phyloP scores from a whole-genome alignment of 2,113 vertebrate species.

The Bubo scandiacus region DNA sequence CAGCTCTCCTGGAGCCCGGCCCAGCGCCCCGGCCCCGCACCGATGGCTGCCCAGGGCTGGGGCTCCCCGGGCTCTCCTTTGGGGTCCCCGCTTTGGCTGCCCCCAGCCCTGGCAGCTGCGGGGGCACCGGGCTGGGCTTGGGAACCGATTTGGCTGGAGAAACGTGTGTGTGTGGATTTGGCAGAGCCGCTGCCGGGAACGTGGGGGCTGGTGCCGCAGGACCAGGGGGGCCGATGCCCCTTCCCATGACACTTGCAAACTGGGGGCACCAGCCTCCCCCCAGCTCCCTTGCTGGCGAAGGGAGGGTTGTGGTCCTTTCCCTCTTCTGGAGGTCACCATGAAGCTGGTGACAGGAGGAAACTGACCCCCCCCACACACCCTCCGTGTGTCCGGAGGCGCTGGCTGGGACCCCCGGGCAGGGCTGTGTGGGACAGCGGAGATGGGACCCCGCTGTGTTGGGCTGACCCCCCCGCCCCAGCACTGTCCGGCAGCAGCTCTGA shows the following conservation, averaged over 20 bases:
- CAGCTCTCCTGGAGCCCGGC: background rate
- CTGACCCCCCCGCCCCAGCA: background rate
- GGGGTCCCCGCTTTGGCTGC: background rate
- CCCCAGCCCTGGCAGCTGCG: background rate
- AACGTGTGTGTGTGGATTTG: too few species aligned
- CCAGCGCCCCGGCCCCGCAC: accelerated
- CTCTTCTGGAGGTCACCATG: background rate
- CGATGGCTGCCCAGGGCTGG: background rate
- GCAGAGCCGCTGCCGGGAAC: background rate
- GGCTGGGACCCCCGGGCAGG: background rate
- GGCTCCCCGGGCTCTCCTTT: background rate
- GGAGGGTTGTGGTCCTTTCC: background rate
- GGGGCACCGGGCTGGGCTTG: background rate
- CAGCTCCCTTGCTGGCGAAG: accelerated
- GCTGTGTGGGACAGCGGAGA: background rate
- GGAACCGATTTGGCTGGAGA: background rate
- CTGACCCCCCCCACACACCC: background rate
- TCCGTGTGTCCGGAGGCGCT: accelerated
- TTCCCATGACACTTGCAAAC: background rate
- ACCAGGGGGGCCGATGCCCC: background rate
- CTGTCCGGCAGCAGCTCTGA: background rate
- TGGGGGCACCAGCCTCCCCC: background rate
- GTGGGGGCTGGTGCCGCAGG: accelerated
- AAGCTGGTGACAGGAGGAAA: background rate
- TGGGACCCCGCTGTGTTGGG: background rate